phyloP scores from a whole-genome alignment of 1,140 invertebrate species.

The Hycleus phaleratus region DNA sequence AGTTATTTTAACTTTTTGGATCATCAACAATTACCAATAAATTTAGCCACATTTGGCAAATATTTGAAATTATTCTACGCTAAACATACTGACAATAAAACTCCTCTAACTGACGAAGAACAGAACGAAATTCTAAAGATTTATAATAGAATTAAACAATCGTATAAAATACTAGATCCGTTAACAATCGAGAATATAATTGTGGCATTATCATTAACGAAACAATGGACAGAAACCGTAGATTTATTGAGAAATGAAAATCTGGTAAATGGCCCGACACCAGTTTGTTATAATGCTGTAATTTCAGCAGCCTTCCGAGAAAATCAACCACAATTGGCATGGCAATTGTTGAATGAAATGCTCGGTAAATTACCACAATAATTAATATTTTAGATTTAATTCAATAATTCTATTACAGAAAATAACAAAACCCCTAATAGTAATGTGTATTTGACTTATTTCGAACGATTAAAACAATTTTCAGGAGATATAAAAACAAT shows the following conservation, averaged over 20 bases:
- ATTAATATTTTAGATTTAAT: not conserved
- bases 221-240: slow-evolving; percentile 52
- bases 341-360: slow-evolving; percentile 46
- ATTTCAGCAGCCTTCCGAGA: slow-evolving; percentile 49
- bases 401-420: not conserved
- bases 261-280: slow-evolving; percentile 36
- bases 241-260: slow-evolving; percentile 53
- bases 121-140: slow-evolving; percentile 47
- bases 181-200: slow-evolving; percentile 51
- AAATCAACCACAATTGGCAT: slow-evolving; percentile 46
- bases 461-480: not conserved
- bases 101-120: slow-evolving; percentile 40
- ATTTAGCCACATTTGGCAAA: slow-evolving; percentile 46
- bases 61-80: slow-evolving; percentile 47
- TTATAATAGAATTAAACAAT: slow-evolving; percentile 41
- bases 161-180: slow-evolving; percentile 50
- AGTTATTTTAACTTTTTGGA: slow-evolving; percentile 51
- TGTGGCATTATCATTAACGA: slow-evolving; percentile 51
- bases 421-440: slow-evolving; percentile 6
- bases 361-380: slow-evolving; percentile 20
- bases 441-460: not conserved
- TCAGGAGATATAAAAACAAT: not conserved
- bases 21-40: slow-evolving; percentile 41
- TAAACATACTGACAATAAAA: slow-evolving; percentile 28
- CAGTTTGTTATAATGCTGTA: slow-evolving; percentile 42